Percentiles rank a stretch among this genome's conserved stretches.
These are phyloP conservation scores for Anastatus disparis DNA, from an alignment of 1,140 invertebrate genomes.

Conservation along the genomic window DNA sequence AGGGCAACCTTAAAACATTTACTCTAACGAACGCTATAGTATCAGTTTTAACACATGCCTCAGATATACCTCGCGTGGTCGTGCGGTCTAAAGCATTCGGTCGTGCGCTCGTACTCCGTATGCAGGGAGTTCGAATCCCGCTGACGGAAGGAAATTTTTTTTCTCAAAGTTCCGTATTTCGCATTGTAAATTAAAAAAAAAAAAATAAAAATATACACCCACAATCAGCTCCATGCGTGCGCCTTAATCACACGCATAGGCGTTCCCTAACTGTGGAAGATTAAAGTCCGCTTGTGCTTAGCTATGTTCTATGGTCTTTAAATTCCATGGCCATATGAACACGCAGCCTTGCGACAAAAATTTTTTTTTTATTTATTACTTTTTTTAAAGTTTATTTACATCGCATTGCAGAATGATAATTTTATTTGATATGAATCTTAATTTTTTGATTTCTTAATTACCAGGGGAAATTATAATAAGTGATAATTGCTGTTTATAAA, in stretches of 20 bases:
- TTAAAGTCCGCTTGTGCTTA: conserved; percentile 52
- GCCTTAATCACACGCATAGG: conserved; percentile 50
- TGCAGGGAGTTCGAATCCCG: conserved; percentile 49
- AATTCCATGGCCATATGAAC: conserved; percentile 48
- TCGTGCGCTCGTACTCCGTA: not conserved
- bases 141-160: not conserved
- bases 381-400: too few relatives aligned
- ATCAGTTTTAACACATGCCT: too few relatives aligned
- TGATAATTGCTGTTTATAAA: too few relatives aligned
- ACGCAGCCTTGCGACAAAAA: conserved; percentile 56
- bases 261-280: conserved; percentile 59
- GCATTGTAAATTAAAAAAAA: too few relatives aligned
- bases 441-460: too few relatives aligned
- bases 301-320: conserved; percentile 56
- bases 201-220: too few relatives aligned
- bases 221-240: conserved; percentile 57
- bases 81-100: not conserved
- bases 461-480: too few relatives aligned
- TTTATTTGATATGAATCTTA: too few relatives aligned
- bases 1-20: too few relatives aligned
- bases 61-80: conserved; percentile 3
- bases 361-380: not conserved
- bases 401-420: too few relatives aligned
- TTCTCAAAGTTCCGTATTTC: too few relatives aligned
- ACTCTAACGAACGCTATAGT: too few relatives aligned